Percentiles rank a stretch among this genome's conserved stretches.
These are phyloP conservation scores for Thalassaphorura encarpata DNA, from an alignment of 1,140 invertebrate genomes.

Conservation along the genomic window DNA sequence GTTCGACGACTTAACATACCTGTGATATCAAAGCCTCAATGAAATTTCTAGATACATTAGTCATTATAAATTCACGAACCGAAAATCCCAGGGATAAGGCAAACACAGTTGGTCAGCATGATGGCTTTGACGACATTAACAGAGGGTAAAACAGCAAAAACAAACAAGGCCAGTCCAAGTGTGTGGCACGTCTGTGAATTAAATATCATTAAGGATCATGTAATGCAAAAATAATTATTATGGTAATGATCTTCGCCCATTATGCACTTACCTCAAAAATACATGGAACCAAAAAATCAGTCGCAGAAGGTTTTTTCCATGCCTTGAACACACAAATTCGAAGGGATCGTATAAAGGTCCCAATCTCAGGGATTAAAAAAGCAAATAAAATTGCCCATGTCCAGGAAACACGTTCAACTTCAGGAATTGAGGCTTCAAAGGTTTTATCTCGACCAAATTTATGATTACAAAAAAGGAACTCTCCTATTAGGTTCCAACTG, in stretches of 20 bases:
- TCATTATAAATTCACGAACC: no score
- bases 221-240: constrained; percentile 2
- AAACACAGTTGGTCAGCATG: constrained; percentile 88
- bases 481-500: constrained; percentile 63
- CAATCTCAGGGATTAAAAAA: constrained; percentile 75
- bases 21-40: no score
- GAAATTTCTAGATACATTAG: no score
- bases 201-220: no score
- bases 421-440: constrained; percentile 63
- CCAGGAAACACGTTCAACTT: constrained; percentile 77
- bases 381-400: constrained; percentile 85
- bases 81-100: constrained; percentile 71
- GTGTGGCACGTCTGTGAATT: constrained; percentile 57
- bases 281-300: constrained; percentile 59
- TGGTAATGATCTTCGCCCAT: no score
- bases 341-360: constrained; percentile 67
- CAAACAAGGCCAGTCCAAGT: constrained; percentile 68
- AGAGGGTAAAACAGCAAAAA: constrained; percentile 78
- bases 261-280: constrained; percentile 52
- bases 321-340: constrained; percentile 87
- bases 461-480: constrained; percentile 53
- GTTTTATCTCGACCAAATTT: constrained; percentile 66
- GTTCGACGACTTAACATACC: constrained; percentile 30
- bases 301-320: constrained; percentile 51
- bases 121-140: constrained; percentile 83